A percentile compares a stretch with the other conserved stretches of the same genome.
Conservation (phyloP, 2,113 vertebrate genomes). For the Todiramphus saurophagus region DNA sequence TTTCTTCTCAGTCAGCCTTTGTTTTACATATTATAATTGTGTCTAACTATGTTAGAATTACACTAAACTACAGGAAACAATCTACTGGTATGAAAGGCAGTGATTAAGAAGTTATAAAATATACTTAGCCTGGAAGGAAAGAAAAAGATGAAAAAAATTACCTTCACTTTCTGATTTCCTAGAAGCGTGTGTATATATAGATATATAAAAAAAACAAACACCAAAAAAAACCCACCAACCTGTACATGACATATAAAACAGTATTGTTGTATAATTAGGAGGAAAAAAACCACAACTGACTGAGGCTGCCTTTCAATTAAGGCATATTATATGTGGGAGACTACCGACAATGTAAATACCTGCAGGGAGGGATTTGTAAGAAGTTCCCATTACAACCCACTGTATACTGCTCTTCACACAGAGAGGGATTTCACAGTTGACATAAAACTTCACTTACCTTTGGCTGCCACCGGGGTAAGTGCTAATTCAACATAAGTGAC, state of each 20-base stretch:
- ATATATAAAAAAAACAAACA: not conserved
- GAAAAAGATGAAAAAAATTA: not conserved
- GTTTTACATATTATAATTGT: not conserved
- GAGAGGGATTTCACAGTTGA: conserved; percentile 18
- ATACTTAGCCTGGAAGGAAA: not conserved
- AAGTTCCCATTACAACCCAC: conserved; percentile 39
- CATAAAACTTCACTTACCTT: conserved; percentile 32
- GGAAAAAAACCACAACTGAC: not conserved
- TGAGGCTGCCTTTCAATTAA: conserved; percentile 24
- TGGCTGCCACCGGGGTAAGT: conserved; percentile 7
- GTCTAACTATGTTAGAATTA: not conserved
- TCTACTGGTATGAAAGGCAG: not conserved
- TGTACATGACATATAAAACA: not conserved
- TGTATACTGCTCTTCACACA: not conserved
- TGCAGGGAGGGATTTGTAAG: conserved; percentile 53
- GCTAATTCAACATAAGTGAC: conserved; percentile 22
- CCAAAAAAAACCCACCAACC: not conserved
- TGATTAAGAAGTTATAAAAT: not conserved
- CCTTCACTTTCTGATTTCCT: not conserved
- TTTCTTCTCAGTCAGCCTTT: not conserved
- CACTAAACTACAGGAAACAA: not conserved
- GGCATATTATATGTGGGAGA: not conserved
- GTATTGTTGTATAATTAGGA: not conserved
- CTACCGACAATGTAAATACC: conserved; percentile 5
- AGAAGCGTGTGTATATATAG: not conserved